Percentiles rank a stretch among this genome's conserved stretches.
These are phyloP conservation scores for Semicossyphus pulcher DNA, from an alignment of 2,113 vertebrate genomes.

Conservation along the genomic window DNA sequence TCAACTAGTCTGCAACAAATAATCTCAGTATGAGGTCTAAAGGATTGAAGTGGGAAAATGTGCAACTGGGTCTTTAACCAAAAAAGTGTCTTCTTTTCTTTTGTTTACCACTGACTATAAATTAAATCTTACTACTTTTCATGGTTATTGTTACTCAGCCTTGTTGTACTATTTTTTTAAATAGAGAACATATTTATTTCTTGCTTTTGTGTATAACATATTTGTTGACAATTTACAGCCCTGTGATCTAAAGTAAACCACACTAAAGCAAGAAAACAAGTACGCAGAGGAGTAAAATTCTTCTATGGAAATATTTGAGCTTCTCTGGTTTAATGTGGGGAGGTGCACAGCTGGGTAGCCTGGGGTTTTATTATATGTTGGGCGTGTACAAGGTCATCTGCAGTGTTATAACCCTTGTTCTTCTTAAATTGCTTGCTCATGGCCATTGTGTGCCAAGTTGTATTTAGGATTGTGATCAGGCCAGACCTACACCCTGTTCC, in stretches of 20 bases:
- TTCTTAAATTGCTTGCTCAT: background rate
- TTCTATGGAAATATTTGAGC: background rate
- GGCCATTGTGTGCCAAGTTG: background rate
- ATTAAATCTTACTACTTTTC: too few relatives aligned
- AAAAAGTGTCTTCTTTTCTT: too few relatives aligned
- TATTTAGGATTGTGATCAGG: constrained; percentile 5
- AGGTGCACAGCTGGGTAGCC: constrained; percentile 22
- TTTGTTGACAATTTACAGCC: background rate
- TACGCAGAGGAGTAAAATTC: background rate
- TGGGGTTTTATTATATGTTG: constrained; percentile 1
- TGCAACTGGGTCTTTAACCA: too few relatives aligned
- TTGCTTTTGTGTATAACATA: background rate
- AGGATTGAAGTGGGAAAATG: too few relatives aligned
- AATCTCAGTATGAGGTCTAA: too few relatives aligned
- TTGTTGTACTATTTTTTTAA: background rate
- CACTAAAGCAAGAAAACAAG: too few relatives aligned
- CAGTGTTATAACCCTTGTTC: constrained; percentile 7
- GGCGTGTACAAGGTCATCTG: constrained; percentile 22
- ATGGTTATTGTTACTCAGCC: background rate
- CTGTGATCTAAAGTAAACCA: background rate
- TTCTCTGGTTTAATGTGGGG: background rate
- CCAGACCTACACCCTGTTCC: background rate
- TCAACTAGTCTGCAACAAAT: too few relatives aligned
- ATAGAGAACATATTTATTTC: background rate
- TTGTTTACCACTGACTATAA: too few relatives aligned